These are phyloP conservation scores for Pristionchus mayeri DNA, from an alignment of 2,888 invertebrate species.

Conservation along the genomic window DNA sequence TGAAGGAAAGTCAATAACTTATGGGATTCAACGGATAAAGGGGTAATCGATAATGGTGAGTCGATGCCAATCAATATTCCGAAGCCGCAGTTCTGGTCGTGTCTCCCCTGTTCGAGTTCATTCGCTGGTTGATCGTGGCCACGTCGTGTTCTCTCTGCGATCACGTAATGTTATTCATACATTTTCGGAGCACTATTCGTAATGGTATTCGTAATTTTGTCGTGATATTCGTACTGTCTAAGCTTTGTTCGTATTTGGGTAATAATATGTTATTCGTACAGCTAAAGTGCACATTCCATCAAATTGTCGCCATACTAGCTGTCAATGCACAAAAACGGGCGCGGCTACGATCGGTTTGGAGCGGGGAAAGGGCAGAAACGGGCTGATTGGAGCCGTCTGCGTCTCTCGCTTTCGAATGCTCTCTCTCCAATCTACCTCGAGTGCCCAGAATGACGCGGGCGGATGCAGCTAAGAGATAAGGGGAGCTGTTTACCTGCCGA, in stretches of 20 bases:
- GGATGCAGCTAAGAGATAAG: background rate
- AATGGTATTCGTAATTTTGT: background rate
- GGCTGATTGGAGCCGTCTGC: too few species aligned
- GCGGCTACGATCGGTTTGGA: background rate
- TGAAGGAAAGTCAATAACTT: too few species aligned
- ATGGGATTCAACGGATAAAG: too few species aligned
- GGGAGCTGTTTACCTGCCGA: constrained; percentile 56
- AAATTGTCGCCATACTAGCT: background rate
- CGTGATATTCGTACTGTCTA: background rate
- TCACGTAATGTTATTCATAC: background rate
- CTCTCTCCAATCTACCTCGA: too few species aligned
- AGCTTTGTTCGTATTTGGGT: too few species aligned
- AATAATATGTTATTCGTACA: background rate
- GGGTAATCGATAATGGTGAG: too few species aligned
- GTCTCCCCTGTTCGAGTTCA: constrained; percentile 22
- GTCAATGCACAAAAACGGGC: background rate
- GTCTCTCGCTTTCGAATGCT: too few species aligned
- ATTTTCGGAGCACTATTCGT: background rate
- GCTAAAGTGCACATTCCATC: background rate
- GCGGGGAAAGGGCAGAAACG: background rate
- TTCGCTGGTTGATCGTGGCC: constrained; percentile 16
- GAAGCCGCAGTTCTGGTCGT: background rate
- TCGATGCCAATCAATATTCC: background rate
- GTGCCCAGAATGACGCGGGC: too few species aligned
- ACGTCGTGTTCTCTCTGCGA: constrained; percentile 45